Percentiles rank a stretch among this genome's conserved stretches.
phyloP scores from a whole-genome alignment of 1,140 invertebrate species.

The Araneus ventricosus region DNA sequence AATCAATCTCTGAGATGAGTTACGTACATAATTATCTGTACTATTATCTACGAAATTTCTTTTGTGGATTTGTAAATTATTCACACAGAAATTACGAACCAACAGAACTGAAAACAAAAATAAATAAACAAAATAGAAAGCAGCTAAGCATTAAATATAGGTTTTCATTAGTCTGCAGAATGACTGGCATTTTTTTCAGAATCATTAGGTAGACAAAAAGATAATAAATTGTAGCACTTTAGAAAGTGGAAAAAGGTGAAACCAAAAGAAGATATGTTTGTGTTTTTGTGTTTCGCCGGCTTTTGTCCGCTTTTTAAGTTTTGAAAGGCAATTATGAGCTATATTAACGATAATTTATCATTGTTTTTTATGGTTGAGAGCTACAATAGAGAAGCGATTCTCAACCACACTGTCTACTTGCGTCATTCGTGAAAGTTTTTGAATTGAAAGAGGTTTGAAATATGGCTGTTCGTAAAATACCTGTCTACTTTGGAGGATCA shows the following conservation, averaged over 20 bases:
- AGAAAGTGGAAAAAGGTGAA: background rate
- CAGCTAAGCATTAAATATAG: background rate
- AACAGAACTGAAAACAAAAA: background rate
- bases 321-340: conserved; percentile 21
- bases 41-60: no score
- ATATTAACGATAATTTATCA: conserved; percentile 7
- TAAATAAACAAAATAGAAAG: background rate
- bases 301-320: background rate
- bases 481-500: background rate
- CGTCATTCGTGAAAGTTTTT: background rate
- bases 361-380: background rate
- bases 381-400: background rate
- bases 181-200: background rate
- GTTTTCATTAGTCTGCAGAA: background rate
- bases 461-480: background rate
- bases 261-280: background rate
- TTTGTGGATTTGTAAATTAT: background rate
- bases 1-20: background rate
- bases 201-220: background rate
- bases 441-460: background rate
- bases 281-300: background rate
- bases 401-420: background rate
- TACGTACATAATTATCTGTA: no score
- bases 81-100: background rate
- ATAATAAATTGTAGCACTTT: conserved; percentile 37